These are phyloP conservation scores for Brachionus plicatilis DNA, from an alignment of 1,140 invertebrate genomes.

Conservation along the genomic window DNA sequence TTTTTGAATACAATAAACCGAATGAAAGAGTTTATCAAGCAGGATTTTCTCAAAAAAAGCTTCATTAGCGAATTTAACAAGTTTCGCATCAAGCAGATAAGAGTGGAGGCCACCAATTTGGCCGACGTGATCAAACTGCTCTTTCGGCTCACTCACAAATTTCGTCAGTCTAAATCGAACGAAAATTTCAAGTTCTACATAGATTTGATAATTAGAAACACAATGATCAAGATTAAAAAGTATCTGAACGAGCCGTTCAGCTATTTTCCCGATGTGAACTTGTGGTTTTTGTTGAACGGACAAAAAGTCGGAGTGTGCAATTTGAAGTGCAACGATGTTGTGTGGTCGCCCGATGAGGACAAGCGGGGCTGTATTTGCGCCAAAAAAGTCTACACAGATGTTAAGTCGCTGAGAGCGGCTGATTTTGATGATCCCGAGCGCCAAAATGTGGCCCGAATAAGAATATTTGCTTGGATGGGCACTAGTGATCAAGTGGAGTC, in stretches of 20 bases:
- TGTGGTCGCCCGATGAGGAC: constrained; percentile 1
- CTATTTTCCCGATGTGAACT: constrained; percentile 31
- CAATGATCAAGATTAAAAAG: background rate
- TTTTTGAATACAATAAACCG: background rate
- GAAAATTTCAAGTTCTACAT: constrained; percentile 38
- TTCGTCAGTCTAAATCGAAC: background rate
- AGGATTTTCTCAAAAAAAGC: background rate
- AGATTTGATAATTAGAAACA: constrained; percentile 5
- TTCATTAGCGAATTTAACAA: background rate
- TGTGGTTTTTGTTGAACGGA: constrained; percentile 4
- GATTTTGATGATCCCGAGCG: constrained; percentile 22
- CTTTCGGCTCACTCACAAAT: background rate
- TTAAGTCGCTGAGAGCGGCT: background rate
- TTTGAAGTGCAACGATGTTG: background rate
- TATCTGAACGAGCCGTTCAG: constrained; percentile 24
- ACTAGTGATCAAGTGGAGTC: background rate
- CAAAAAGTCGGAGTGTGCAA: constrained; percentile 20
- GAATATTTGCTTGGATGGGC: constrained; percentile 1
- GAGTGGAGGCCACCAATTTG: background rate
- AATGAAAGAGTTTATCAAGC: background rate
- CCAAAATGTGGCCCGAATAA: background rate
- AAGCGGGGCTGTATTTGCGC: background rate
- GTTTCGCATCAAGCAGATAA: background rate
- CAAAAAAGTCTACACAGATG: background rate
- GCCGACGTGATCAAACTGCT: background rate